Percentiles rank a stretch among this genome's conserved stretches.
Conservation (phyloP, 2,797 vertebrate species). For the Melanotaenia trifasciata region DNA sequence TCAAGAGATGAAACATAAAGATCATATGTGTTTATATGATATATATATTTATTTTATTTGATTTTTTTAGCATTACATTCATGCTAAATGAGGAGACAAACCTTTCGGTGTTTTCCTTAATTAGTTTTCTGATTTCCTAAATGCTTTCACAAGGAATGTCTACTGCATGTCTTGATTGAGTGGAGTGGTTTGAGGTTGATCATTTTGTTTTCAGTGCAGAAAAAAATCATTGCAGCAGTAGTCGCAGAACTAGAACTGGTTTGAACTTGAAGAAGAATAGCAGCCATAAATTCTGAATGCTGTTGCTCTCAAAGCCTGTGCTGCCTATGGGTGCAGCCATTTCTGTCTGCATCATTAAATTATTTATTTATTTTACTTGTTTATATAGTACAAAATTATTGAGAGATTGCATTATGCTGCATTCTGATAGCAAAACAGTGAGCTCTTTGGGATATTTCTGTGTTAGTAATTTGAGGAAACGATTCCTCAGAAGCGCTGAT, state of each 20-base stretch:
- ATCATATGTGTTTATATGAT: neutral
- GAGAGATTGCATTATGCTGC: slow-evolving; percentile 6
- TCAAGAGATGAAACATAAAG: slow-evolving; percentile 16
- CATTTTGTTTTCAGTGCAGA: neutral
- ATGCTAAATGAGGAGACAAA: neutral
- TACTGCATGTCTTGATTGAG: neutral
- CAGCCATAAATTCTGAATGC: neutral
- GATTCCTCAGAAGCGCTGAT: slow-evolving; percentile 45
- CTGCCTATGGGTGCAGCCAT: neutral
- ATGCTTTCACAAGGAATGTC: neutral
- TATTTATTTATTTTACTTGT: neutral
- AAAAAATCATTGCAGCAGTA: neutral
- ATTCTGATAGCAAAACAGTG: neutral
- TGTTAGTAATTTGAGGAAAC: slow-evolving; percentile 10
- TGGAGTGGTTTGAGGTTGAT: neutral
- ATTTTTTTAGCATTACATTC: slow-evolving; percentile 18
- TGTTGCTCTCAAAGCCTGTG: neutral
- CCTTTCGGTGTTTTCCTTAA: neutral
- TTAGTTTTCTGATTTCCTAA: neutral
- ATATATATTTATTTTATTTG: slow-evolving; percentile 20
- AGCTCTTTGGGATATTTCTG: neutral
- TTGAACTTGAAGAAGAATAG: neutral
- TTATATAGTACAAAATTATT: slow-evolving; percentile 3
- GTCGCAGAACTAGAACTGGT: neutral
- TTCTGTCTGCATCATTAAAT: slow-evolving; percentile 15